phyloP scores from a whole-genome alignment of 2,888 invertebrate genomes.

The Luperina testacea region DNA sequence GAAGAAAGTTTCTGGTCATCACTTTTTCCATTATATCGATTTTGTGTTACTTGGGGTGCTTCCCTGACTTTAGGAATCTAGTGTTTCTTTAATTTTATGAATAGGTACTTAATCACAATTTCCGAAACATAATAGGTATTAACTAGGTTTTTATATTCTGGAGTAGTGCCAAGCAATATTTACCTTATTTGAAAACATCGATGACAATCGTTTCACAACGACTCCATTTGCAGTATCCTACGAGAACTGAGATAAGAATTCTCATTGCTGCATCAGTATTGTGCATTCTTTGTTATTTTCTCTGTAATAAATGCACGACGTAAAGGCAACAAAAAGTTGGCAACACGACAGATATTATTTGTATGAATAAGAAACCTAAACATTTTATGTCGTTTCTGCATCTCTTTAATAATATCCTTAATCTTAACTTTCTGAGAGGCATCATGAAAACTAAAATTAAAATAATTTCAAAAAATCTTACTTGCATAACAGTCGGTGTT shows the following conservation, averaged over 20 bases:
- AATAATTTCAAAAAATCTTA: not conserved
- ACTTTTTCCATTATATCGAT: no score
- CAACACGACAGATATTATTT: slow-evolving; percentile 15
- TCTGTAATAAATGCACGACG: slow-evolving; percentile 27
- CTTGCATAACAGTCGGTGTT: not conserved
- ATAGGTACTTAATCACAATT: not conserved
- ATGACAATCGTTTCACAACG: slow-evolving; percentile 13
- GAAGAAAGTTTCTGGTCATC: no score
- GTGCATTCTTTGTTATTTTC: slow-evolving; percentile 33
- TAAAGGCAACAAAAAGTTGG: slow-evolving; percentile 20
- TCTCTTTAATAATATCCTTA: no score
- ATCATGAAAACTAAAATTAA: not conserved
- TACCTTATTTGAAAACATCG: slow-evolving; percentile 4
- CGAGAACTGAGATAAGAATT: slow-evolving; percentile 27
- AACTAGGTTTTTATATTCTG: slow-evolving; percentile 4
- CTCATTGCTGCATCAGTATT: slow-evolving; percentile 25
- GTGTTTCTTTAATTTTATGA: not conserved
- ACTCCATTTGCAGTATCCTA: slow-evolving; percentile 19
- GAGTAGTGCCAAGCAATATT: slow-evolving; percentile 7
- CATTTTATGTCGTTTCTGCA: not conserved
- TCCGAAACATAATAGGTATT: not conserved
- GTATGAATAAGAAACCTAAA: slow-evolving; percentile 1
- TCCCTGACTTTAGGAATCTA: no score
- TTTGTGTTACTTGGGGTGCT: no score
- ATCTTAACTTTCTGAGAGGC: not conserved